These are phyloP conservation scores for Sebastes miniatus DNA, from an alignment of 2,797 vertebrate genomes.

Conservation along the genomic window DNA sequence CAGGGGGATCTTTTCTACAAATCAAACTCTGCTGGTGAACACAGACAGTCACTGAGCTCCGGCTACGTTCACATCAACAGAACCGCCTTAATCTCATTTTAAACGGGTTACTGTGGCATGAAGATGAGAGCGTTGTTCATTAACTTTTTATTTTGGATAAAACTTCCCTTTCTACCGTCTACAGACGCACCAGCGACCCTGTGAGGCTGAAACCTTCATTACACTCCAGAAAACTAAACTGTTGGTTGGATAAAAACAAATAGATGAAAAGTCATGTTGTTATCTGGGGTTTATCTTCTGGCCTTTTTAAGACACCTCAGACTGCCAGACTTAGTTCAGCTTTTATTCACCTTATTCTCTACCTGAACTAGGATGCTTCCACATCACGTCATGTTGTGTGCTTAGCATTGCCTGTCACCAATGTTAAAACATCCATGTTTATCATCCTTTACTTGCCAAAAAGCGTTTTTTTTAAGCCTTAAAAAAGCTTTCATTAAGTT, in stretches of 20 bases:
- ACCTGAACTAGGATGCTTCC: too few relatives aligned
- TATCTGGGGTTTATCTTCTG: too few relatives aligned
- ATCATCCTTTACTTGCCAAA: too few relatives aligned
- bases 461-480: too few relatives aligned
- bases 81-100: neutral
- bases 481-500: too few relatives aligned
- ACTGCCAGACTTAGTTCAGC: too few relatives aligned
- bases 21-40: conserved; percentile 3
- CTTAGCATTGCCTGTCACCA: too few relatives aligned
- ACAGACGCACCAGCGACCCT: neutral
- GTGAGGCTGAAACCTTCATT: neutral
- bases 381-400: too few relatives aligned
- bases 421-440: too few relatives aligned
- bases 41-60: neutral
- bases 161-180: neutral
- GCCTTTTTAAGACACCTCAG: too few relatives aligned
- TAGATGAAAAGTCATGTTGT: too few relatives aligned
- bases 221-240: neutral
- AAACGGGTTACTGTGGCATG: neutral
- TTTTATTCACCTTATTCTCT: too few relatives aligned
- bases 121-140: neutral
- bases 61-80: conserved; percentile 23
- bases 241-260: neutral
- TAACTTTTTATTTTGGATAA: neutral
- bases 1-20: conserved; percentile 40